phyloP scores from a whole-genome alignment of 2,797 vertebrate genomes.

The Sorex maritimensis region DNA sequence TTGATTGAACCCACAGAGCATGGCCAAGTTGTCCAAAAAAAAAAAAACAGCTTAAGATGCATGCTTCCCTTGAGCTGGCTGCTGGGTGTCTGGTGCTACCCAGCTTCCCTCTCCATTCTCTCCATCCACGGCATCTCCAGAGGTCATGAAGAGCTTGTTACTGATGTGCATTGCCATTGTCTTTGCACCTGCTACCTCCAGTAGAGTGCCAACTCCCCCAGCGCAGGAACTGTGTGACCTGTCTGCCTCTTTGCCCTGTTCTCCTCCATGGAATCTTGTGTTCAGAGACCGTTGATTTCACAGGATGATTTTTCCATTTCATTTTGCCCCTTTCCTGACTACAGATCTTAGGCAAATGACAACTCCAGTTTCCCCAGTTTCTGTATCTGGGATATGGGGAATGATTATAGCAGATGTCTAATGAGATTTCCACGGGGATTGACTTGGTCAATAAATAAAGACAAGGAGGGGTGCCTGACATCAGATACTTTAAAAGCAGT shows the following conservation, averaged over 20 bases:
- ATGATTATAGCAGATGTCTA: neutral
- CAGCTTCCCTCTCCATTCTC: neutral
- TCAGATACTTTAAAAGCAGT: neutral
- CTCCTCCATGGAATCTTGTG: neutral
- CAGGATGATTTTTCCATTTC: neutral
- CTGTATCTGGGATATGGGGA: neutral
- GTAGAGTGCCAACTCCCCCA: neutral
- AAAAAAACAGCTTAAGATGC: neutral
- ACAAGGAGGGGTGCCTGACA: neutral
- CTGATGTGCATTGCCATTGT: neutral
- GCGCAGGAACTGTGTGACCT: neutral
- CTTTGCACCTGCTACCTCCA: neutral
- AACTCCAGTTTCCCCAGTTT: neutral
- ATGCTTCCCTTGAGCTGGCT: neutral
- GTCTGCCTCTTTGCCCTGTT: neutral
- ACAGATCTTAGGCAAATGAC: conserved; percentile 3
- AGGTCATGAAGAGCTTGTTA: neutral
- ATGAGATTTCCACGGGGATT: neutral
- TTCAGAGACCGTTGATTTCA: neutral
- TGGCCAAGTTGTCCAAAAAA: neutral
- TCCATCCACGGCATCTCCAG: neutral
- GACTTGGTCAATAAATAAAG: neutral
- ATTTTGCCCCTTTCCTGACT: neutral
- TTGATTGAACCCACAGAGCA: neutral
- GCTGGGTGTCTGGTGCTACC: neutral